A percentile compares a stretch with the other conserved stretches of the same genome.
Evolutionary conservation across 2,888 invertebrate species (phyloP).

Genomic region (Allolobophora icterica): DNA sequence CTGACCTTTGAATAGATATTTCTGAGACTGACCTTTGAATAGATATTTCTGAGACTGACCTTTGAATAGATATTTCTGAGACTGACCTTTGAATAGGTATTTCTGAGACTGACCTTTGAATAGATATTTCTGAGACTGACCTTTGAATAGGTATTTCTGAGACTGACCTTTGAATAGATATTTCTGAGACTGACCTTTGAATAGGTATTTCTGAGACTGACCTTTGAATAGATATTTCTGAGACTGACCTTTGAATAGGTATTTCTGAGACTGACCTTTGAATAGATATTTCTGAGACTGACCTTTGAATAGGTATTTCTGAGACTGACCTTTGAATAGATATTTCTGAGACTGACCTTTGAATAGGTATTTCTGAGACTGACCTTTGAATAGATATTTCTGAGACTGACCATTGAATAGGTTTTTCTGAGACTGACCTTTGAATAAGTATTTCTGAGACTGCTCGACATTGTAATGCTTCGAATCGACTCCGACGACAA

Average conservation of each 20-base stretch:
- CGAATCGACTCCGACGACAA: constrained; percentile 88
- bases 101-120: constrained; percentile 61
- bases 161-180: constrained; percentile 70
- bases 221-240: constrained; percentile 72
- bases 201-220: constrained; percentile 72
- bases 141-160: constrained; percentile 72
- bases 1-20: constrained; percentile 71
- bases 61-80: constrained; percentile 72
- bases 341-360: constrained; percentile 70
- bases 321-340: constrained; percentile 63
- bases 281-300: constrained; percentile 72
- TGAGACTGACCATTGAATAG: constrained; percentile 62
- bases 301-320: constrained; percentile 72
- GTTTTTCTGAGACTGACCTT: constrained; percentile 70
- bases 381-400: constrained; percentile 72
- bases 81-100: constrained; percentile 70
- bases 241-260: constrained; percentile 67
- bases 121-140: constrained; percentile 72
- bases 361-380: constrained; percentile 72
- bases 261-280: constrained; percentile 67
- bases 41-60: constrained; percentile 72
- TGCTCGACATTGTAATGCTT: constrained; percentile 81
- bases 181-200: constrained; percentile 62
- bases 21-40: constrained; percentile 53
- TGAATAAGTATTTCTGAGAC: constrained; percentile 77